Percentiles rank a stretch among this genome's conserved stretches.
Evolutionary conservation across 23 tunicate genomes (phyloP).

Genomic region (Ascidia mentula): DNA sequence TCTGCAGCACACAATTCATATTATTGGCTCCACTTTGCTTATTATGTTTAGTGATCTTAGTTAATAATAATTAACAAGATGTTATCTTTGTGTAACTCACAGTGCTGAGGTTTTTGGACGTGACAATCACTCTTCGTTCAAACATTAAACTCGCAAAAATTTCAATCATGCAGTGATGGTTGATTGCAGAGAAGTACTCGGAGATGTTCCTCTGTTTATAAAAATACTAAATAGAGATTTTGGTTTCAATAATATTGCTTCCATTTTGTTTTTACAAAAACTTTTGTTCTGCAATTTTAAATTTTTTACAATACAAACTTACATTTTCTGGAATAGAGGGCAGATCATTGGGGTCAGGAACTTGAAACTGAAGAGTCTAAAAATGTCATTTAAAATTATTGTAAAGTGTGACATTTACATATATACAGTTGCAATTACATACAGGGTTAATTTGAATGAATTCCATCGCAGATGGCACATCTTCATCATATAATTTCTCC

Average conservation of each 20-base stretch:
- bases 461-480: constrained; percentile 34
- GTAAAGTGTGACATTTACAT: background rate
- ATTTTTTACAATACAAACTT: constrained; percentile 6
- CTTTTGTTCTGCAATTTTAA: background rate
- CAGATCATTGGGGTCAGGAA: constrained; percentile 45
- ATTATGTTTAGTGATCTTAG: too few relatives aligned
- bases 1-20: too few relatives aligned
- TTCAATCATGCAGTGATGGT: constrained; percentile 58
- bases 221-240: background rate
- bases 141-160: constrained; percentile 72
- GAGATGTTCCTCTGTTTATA: constrained; percentile 51
- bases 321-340: constrained; percentile 89
- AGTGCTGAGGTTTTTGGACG: constrained; percentile 56
- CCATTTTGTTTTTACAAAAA: background rate
- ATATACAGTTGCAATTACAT: background rate
- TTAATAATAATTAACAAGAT: too few relatives aligned
- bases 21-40: too few relatives aligned
- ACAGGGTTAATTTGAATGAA: constrained; percentile 26
- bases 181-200: constrained; percentile 61
- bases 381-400: background rate
- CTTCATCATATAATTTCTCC: constrained; percentile 12
- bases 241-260: background rate
- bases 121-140: constrained; percentile 75
- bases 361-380: constrained; percentile 47
- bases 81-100: too few relatives aligned